Conservation (phyloP, 2,113 vertebrate genomes). For the Cinclus mexicanus region DNA sequence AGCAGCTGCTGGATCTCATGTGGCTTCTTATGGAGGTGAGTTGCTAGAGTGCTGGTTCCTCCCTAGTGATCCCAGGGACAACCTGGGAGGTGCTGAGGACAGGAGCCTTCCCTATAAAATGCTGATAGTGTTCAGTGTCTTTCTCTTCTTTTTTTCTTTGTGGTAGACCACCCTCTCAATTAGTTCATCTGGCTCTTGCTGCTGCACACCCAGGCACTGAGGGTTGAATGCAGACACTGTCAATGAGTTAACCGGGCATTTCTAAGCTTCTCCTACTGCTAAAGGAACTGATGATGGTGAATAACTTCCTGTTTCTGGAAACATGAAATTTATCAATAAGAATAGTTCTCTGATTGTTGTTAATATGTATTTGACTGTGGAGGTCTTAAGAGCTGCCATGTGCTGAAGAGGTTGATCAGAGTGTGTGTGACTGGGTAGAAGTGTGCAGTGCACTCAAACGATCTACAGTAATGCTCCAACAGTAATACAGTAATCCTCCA, state of each 20-base stretch:
- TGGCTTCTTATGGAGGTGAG: constrained; percentile 99
- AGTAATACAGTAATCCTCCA: not conserved
- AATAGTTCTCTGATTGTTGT: not conserved
- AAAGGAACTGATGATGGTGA: not conserved
- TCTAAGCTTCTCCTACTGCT: not conserved
- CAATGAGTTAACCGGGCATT: not conserved
- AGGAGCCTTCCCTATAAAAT: not conserved
- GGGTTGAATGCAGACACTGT: not conserved
- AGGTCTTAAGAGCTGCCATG: not conserved
- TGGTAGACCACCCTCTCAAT: not conserved
- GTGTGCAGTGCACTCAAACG: not conserved
- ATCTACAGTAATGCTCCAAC: not conserved
- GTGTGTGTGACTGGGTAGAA: not conserved
- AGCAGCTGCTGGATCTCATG: constrained; percentile 91
- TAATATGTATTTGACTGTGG: not conserved
- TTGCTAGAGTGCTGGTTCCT: not conserved
- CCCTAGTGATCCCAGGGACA: not conserved
- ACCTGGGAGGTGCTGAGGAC: not conserved
- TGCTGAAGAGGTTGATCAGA: not conserved
- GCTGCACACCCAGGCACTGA: not conserved
- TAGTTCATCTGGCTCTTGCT: not conserved
- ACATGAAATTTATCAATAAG: not conserved
- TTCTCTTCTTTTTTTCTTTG: not conserved
- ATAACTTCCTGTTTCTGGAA: not conserved
- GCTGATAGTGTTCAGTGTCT: not conserved